Base-by-base conservation (phyloP, 1,140 invertebrate species). In the Cherax destructor region DNA sequence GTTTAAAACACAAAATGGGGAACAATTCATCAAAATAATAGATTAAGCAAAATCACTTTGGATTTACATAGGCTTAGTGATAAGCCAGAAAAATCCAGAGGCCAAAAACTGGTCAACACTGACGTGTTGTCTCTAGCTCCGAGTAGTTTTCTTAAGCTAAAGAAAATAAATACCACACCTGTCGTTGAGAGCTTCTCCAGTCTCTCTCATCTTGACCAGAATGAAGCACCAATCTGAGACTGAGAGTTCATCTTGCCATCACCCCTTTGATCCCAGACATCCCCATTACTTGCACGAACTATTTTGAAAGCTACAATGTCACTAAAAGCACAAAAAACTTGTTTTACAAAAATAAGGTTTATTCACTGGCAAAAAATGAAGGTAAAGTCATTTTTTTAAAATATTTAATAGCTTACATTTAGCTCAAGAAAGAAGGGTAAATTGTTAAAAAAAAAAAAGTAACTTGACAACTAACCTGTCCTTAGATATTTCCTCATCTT, bases 221-320 rank as follows among this genome's bases (percentile, higher is more conserved):
- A 98, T 96, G 95, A 99, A 30, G 98, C 98, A 90, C 98, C 98
- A 94, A 99, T 97, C 95, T 99, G 98, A 95, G 97, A 98, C 49
- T 98, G 98, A 1, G 98, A 99, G 94, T 99, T 99, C 93, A 98
- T 95, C 95, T 99, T 99, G 21, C 98, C 98, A 95, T 99, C 97
- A 21, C 94, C 95, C 93, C 96, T 97, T 95, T 99, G 97, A 13
- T 99, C 97, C 99, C 99, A 99, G 65, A 99, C 99, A 96, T 99
- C 99, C n/a, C 99, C 99, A 95, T 99, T 99, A 2, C 98, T 98
- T 3, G 99, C 98, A 94, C 96, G 97, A 0, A 99, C 97, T 93
- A 99, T 99, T 96, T 99, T 99, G 94, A 98, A 99, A 0, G 99
- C 97, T 16, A 99, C 96, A 94, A 97, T 97, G 95, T 99, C 98